Evolutionary conservation across 2,797 vertebrate species (phyloP).

Genomic region (Enoplosus armatus): DNA sequence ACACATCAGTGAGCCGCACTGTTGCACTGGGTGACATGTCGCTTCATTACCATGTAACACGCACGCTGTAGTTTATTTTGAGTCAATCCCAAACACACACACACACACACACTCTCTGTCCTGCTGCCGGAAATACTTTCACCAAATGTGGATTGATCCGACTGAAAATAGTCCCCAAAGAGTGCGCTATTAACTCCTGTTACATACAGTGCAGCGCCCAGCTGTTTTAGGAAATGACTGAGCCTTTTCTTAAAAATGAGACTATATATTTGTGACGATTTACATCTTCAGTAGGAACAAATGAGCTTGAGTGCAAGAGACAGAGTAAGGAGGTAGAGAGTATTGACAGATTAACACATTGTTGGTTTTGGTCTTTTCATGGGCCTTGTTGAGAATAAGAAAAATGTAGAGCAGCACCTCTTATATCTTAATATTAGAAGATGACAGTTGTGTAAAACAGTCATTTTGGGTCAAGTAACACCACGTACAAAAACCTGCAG

Average conservation of each 20-base stretch:
- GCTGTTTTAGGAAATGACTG: background rate
- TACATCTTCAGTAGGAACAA: background rate
- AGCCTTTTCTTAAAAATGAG: background rate
- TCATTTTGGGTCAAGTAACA: background rate
- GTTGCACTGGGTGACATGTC: background rate
- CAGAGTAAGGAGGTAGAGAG: background rate
- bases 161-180: background rate
- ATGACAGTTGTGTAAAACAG: background rate
- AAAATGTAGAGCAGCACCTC: background rate
- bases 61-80: background rate
- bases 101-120: background rate
- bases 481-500: background rate
- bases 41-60: background rate
- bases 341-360: background rate
- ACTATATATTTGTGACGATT: background rate
- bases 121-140: background rate
- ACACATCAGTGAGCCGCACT: background rate
- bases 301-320: background rate
- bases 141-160: background rate
- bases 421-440: background rate
- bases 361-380: conserved; percentile 4
- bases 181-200: background rate
- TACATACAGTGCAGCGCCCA: background rate
- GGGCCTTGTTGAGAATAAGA: background rate
- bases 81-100: background rate